These are phyloP conservation scores for Hydrophis major DNA, from an alignment of 2,797 vertebrate genomes.

Conservation along the genomic window DNA sequence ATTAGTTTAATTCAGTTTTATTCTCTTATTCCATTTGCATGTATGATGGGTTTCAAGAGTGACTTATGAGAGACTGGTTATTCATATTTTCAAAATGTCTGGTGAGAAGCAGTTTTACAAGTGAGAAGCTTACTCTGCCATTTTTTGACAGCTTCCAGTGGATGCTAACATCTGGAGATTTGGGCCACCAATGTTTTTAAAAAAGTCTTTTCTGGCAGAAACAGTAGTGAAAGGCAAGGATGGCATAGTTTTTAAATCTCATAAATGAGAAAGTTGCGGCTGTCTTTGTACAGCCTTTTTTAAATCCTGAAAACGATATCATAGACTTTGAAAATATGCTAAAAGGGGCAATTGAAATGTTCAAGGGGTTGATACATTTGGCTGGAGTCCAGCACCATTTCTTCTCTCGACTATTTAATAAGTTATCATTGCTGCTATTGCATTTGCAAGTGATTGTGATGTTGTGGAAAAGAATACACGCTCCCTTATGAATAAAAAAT, in stretches of 20 bases:
- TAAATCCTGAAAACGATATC: neutral
- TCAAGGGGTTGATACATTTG: neutral
- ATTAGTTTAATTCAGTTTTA: neutral
- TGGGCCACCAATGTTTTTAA: slow-evolving; percentile 32
- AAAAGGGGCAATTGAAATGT: neutral
- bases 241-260: neutral
- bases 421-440: neutral
- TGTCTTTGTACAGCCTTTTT: neutral
- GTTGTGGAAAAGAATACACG: neutral
- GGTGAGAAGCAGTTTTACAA: neutral
- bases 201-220: slow-evolving; percentile 23
- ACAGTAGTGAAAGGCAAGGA: neutral
- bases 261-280: neutral
- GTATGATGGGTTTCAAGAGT: neutral
- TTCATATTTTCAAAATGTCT: neutral
- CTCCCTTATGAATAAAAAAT: neutral
- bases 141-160: slow-evolving; percentile 22
- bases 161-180: slow-evolving; percentile 41
- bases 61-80: neutral
- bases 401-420: neutral
- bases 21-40: neutral
- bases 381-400: neutral
- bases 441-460: neutral
- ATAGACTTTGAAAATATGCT: neutral
- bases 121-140: neutral